Percentiles rank a stretch among this genome's conserved stretches.
Evolutionary conservation across 2,888 invertebrate species (phyloP).

Genomic region (Drosophila neutralis): DNA sequence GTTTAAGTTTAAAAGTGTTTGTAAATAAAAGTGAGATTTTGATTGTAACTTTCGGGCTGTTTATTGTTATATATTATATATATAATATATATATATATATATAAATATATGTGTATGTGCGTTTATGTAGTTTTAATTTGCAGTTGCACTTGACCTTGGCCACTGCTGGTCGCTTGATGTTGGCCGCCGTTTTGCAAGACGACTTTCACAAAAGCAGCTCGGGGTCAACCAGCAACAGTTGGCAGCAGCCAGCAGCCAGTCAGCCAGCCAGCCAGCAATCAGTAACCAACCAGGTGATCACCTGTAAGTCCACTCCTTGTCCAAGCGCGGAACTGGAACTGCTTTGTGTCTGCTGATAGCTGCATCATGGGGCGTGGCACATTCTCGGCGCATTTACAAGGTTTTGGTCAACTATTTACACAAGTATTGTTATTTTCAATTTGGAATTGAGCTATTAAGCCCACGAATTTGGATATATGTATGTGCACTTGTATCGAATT

Average conservation of each 20-base stretch:
- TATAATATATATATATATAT: not conserved
- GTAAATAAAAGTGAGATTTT: constrained; percentile 61
- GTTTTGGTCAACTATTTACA: constrained; percentile 43
- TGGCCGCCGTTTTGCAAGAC: constrained; percentile 73
- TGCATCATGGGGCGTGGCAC: constrained; percentile 46
- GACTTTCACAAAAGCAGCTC: constrained; percentile 77
- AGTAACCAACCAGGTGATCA: constrained; percentile 28
- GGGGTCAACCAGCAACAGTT: constrained; percentile 45
- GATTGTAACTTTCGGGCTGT: constrained; percentile 32
- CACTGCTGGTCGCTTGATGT: constrained; percentile 34
- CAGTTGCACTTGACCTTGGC: constrained; percentile 81
- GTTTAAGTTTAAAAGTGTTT: constrained; percentile 58
- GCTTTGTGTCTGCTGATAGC: constrained; percentile 21
- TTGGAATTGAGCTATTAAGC: not conserved
- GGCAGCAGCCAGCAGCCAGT: constrained; percentile 4
- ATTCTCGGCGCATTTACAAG: constrained; percentile 57
- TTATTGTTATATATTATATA: not conserved
- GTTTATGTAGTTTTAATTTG: constrained; percentile 59
- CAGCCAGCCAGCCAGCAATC: too few relatives aligned
- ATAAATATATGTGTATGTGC: not conserved
- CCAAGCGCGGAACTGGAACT: constrained; percentile 50
- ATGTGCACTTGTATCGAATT: constrained; percentile 5
- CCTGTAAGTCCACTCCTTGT: constrained; percentile 50
- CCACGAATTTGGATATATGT: not conserved
- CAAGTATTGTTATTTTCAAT: constrained; percentile 1